Evolutionary conservation across 1,140 invertebrate genomes (phyloP).

Genomic region (Calephelis virginiensis): DNA sequence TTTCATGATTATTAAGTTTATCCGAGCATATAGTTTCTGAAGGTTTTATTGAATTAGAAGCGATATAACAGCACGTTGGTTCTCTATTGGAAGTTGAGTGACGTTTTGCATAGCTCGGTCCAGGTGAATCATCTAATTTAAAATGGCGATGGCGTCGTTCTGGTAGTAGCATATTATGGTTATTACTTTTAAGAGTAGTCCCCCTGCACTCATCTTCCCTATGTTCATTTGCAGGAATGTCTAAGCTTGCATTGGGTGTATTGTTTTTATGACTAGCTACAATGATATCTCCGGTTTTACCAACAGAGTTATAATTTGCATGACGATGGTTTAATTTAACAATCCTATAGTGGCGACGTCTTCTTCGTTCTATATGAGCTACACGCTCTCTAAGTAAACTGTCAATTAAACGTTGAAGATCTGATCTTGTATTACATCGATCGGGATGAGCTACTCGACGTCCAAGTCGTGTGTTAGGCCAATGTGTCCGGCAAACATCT

Average conservation of each 20-base stretch:
- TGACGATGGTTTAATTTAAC: slow-evolving; percentile 68
- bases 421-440: slow-evolving; percentile 50
- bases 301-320: slow-evolving; percentile 57
- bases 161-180: slow-evolving; percentile 5
- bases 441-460: slow-evolving; percentile 51
- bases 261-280: slow-evolving; percentile 66
- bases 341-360: slow-evolving; percentile 64
- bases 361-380: slow-evolving; percentile 61
- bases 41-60: slow-evolving; percentile 37
- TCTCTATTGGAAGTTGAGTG: slow-evolving; percentile 39
- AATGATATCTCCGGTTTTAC: slow-evolving; percentile 70
- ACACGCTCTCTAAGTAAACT: slow-evolving; percentile 63
- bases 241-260: slow-evolving; percentile 38
- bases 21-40: slow-evolving; percentile 10
- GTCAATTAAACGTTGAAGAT: slow-evolving; percentile 67
- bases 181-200: slow-evolving; percentile 26
- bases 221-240: slow-evolving; percentile 40
- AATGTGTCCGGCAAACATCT: slow-evolving; percentile 72
- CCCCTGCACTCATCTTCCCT: slow-evolving; percentile 23
- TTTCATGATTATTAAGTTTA: slow-evolving; percentile 6
- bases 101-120: slow-evolving; percentile 45
- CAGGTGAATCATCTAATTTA: slow-evolving; percentile 46
- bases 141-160: neutral
- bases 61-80: slow-evolving; percentile 56
- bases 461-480: slow-evolving; percentile 61